Percentiles rank a stretch among this genome's conserved stretches.
These are phyloP conservation scores for Hippoglossus hippoglossus DNA, from an alignment of 2,797 vertebrate genomes.

Conservation along the genomic window DNA sequence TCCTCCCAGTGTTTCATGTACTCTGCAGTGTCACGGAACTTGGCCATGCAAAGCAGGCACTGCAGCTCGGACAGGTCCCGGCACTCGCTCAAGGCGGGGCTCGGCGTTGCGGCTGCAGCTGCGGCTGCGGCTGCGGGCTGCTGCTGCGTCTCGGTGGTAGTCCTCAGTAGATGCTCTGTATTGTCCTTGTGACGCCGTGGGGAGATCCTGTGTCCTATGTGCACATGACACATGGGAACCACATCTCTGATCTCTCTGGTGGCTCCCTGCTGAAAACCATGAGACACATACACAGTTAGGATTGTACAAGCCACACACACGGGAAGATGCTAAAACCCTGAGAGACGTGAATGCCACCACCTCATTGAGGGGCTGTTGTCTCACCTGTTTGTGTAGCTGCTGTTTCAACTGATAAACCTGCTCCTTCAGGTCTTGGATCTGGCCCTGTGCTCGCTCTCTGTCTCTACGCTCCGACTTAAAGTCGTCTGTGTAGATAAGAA, in stretches of 20 bases:
- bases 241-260: conserved; percentile 76
- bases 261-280: conserved; percentile 52
- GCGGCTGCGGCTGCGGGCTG: conserved; percentile 44
- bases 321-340: neutral
- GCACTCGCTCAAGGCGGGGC: conserved; percentile 29
- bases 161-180: conserved; percentile 74
- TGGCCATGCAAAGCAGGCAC: conserved; percentile 89
- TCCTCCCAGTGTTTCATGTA: conserved; percentile 91
- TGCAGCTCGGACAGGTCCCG: conserved; percentile 85
- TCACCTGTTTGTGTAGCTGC: conserved; percentile 87
- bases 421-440: conserved; percentile 89
- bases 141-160: conserved; percentile 27
- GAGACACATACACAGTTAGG: conserved; percentile 14
- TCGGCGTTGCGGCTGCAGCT: conserved; percentile 23
- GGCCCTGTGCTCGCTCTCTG: conserved; percentile 91
- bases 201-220: conserved; percentile 78
- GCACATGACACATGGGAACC: conserved; percentile 75
- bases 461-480: conserved; percentile 93
- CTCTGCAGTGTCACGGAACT: conserved; percentile 85
- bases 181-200: conserved; percentile 65
- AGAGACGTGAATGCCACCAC: neutral
- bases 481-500: conserved; percentile 92
- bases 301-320: neutral
- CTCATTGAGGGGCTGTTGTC: neutral
- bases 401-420: conserved; percentile 84